These are phyloP conservation scores for Eciton burchellii DNA, from an alignment of 1,140 invertebrate genomes.

Conservation along the genomic window DNA sequence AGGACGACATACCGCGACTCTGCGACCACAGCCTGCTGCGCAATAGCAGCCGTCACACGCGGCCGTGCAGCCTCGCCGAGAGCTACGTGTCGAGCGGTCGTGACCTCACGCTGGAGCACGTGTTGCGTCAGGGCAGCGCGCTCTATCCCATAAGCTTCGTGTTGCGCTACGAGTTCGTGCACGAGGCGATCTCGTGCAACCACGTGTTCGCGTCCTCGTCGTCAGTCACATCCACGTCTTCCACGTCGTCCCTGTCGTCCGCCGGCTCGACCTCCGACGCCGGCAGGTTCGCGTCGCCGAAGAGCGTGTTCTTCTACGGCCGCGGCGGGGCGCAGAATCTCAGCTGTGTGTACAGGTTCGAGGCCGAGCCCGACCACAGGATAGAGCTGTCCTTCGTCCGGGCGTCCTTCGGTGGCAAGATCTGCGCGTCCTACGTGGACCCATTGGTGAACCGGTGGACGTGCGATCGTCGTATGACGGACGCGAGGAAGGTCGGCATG, in stretches of 20 bases:
- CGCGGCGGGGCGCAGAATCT: conserved; percentile 91
- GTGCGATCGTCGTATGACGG: conserved; percentile 85
- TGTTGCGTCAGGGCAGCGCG: conserved; percentile 91
- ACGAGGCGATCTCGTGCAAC: conserved; percentile 87
- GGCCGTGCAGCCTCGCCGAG: conserved; percentile 91
- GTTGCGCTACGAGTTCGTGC: conserved; percentile 92
- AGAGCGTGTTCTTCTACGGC: conserved; percentile 93
- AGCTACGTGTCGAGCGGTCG: conserved; percentile 91
- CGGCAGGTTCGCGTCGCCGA: conserved; percentile 91
- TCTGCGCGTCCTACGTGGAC: conserved; percentile 89
- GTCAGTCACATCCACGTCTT: conserved; percentile 72
- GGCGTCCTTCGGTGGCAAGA: conserved; percentile 89
- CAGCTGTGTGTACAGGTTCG: conserved; percentile 91
- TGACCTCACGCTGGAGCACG: conserved; percentile 90
- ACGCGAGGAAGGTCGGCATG: conserved; percentile 81
- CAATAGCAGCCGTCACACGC: conserved; percentile 90
- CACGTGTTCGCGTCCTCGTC: conserved; percentile 85
- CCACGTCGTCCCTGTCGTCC: conserved; percentile 77
- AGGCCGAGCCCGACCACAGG: conserved; percentile 88
- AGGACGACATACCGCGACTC: conserved; percentile 90
- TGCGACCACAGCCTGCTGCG: conserved; percentile 91
- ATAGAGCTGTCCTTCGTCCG: conserved; percentile 88
- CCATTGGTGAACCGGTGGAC: conserved; percentile 88
- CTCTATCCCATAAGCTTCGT: conserved; percentile 92
- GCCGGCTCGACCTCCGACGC: conserved; percentile 74